These are phyloP conservation scores for Bilobella aurantiaca DNA, from an alignment of 1,140 invertebrate genomes.

Conservation along the genomic window DNA sequence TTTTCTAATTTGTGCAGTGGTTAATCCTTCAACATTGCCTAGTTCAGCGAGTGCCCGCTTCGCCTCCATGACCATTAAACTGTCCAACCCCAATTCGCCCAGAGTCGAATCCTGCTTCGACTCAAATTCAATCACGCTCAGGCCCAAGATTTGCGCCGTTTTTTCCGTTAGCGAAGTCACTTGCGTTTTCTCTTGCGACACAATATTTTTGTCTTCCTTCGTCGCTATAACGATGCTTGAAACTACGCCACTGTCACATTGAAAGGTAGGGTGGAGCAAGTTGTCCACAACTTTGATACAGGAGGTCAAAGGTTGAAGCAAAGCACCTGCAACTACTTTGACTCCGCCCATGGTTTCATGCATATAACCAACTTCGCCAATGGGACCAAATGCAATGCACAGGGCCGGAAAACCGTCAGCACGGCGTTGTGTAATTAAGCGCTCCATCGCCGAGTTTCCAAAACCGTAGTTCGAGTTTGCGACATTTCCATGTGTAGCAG, in stretches of 20 bases:
- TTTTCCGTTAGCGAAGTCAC: slow-evolving; percentile 69
- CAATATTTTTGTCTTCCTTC: no score
- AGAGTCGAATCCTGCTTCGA: slow-evolving; percentile 61
- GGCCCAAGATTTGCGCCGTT: slow-evolving; percentile 73
- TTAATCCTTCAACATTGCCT: no score
- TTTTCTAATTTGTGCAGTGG: no score
- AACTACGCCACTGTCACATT: no score
- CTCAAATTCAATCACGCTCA: slow-evolving; percentile 73
- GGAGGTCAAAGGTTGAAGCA: slow-evolving; percentile 82
- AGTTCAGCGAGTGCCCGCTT: slow-evolving; percentile 76
- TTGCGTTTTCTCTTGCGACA: slow-evolving; percentile 71
- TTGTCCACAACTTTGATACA: slow-evolving; percentile 75
- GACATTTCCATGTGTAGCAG: slow-evolving; percentile 84
- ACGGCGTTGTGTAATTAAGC: slow-evolving; percentile 75
- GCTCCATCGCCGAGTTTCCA: slow-evolving; percentile 92
- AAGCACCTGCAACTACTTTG: slow-evolving; percentile 76
- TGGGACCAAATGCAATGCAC: slow-evolving; percentile 95
- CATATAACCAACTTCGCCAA: slow-evolving; percentile 86
- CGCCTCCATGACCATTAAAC: slow-evolving; percentile 81
- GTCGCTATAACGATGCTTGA: no score
- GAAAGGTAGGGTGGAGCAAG: no score
- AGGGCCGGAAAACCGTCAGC: slow-evolving; percentile 62
- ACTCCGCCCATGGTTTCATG: slow-evolving; percentile 73
- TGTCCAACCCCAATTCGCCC: slow-evolving; percentile 91
- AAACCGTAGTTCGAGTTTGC: slow-evolving; percentile 92